phyloP scores from a whole-genome alignment of 2,113 vertebrate genomes.

The Pseudorasbora parva region DNA sequence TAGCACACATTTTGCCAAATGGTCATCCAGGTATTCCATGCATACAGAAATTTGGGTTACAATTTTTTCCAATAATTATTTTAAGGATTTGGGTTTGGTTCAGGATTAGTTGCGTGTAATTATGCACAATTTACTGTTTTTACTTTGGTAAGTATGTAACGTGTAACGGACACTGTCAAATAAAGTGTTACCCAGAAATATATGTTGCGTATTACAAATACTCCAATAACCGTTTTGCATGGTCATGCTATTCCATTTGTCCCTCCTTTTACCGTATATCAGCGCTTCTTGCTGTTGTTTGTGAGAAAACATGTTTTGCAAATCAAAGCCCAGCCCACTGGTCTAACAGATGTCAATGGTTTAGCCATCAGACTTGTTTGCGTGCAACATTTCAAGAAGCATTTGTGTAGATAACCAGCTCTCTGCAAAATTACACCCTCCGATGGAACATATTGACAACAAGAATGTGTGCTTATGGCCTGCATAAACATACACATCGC shows the following conservation, averaged over 20 bases:
- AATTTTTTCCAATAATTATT: too few species aligned
- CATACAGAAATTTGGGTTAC: background rate
- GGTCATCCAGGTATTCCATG: background rate
- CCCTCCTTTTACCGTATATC: background rate
- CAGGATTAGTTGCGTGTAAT: too few species aligned
- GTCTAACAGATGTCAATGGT: slow-evolving; percentile 52
- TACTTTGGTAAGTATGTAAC: too few species aligned
- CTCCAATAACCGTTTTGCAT: background rate
- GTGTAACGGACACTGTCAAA: too few species aligned
- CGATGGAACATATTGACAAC: slow-evolving; percentile 36
- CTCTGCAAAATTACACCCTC: slow-evolving; percentile 30
- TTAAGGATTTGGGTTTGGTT: too few species aligned
- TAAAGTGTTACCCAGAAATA: background rate
- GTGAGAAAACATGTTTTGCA: slow-evolving; percentile 51
- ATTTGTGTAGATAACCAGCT: slow-evolving; percentile 35
- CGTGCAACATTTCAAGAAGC: slow-evolving; percentile 20
- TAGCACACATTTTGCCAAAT: background rate
- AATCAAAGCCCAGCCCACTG: slow-evolving; percentile 34
- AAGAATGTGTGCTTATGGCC: background rate
- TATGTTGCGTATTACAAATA: background rate
- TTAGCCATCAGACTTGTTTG: slow-evolving; percentile 31
- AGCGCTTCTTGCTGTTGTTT: slow-evolving; percentile 6
- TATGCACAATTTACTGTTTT: too few species aligned
- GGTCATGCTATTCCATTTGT: background rate
- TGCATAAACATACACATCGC: slow-evolving; percentile 10